A percentile compares a stretch with the other conserved stretches of the same genome.
These are phyloP conservation scores for Amphipoea lucens DNA, from an alignment of 2,888 invertebrate genomes.

Conservation along the genomic window DNA sequence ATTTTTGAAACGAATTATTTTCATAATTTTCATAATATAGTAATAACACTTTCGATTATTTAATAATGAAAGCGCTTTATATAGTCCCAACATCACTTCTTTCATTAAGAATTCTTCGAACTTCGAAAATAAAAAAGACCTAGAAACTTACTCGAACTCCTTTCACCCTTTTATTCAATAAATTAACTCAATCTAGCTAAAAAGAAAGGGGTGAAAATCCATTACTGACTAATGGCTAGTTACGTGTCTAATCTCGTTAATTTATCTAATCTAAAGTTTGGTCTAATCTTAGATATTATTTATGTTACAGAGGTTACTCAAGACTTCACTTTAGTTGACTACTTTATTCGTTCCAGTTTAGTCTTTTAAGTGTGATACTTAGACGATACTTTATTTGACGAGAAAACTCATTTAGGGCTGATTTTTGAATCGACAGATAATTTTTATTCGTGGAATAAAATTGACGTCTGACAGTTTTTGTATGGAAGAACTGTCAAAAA, in stretches of 20 bases:
- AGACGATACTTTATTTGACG: constrained; percentile 27
- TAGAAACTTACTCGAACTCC: constrained; percentile 11
- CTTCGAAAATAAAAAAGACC: constrained; percentile 9
- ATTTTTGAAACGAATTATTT: not conserved
- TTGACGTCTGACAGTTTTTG: no score
- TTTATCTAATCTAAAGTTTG: constrained; percentile 58
- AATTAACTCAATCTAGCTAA: constrained; percentile 47
- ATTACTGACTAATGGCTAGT: constrained; percentile 51
- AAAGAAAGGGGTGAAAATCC: constrained; percentile 54
- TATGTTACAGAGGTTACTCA: constrained; percentile 20
- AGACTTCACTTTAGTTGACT: not conserved
- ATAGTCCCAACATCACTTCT: not conserved
- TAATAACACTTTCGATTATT: not conserved
- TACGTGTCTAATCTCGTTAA: constrained; percentile 54
- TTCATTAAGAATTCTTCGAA: constrained; percentile 6
- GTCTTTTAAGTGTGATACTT: constrained; percentile 32
- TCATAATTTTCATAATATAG: not conserved
- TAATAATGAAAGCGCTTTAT: not conserved
- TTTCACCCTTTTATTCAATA: constrained; percentile 45
- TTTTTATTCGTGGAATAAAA: no score
- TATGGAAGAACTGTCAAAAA: no score
- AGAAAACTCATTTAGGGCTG: constrained; percentile 9
- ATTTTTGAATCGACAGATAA: no score
- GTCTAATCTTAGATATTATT: constrained; percentile 51
- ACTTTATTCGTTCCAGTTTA: constrained; percentile 20